phyloP scores from a whole-genome alignment of 2,113 vertebrate genomes.

The Anhinga anhinga region DNA sequence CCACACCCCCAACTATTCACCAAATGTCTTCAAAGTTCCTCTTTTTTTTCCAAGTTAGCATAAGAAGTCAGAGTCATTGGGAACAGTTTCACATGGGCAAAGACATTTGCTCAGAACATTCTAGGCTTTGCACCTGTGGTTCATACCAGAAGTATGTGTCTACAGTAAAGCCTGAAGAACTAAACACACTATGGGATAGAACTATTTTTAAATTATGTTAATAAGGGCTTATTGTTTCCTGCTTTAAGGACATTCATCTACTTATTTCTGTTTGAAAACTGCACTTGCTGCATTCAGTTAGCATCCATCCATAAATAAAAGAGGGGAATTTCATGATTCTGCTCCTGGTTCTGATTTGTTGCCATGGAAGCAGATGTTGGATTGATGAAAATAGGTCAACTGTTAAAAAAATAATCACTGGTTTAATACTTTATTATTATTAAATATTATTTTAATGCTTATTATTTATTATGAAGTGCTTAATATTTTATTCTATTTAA shows the following conservation, averaged over 20 bases:
- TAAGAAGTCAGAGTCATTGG: neutral
- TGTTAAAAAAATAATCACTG: neutral
- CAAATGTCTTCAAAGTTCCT: neutral
- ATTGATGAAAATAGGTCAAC: conserved; percentile 56
- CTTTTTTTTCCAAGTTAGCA: neutral
- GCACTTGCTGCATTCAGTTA: neutral
- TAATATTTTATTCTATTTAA: neutral
- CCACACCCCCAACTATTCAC: neutral
- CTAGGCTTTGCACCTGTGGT: neutral
- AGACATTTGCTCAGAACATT: neutral
- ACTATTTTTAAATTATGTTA: neutral
- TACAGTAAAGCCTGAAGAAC: neutral
- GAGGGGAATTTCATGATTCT: neutral
- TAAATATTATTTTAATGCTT: neutral
- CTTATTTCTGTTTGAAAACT: conserved; percentile 1
- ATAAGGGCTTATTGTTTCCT: neutral
- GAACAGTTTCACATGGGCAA: neutral
- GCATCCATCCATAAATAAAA: neutral
- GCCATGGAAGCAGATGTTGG: conserved; percentile 48
- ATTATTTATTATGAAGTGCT: neutral
- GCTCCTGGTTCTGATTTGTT: conserved; percentile 40
- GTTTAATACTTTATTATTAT: neutral
- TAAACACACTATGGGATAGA: neutral
- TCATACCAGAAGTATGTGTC: neutral
- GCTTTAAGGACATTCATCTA: neutral